Evolutionary conservation across 2,113 vertebrate genomes (phyloP), one percentile per base, ranked within the genome.

Genomic region (Lamprologus sp.): DNA sequence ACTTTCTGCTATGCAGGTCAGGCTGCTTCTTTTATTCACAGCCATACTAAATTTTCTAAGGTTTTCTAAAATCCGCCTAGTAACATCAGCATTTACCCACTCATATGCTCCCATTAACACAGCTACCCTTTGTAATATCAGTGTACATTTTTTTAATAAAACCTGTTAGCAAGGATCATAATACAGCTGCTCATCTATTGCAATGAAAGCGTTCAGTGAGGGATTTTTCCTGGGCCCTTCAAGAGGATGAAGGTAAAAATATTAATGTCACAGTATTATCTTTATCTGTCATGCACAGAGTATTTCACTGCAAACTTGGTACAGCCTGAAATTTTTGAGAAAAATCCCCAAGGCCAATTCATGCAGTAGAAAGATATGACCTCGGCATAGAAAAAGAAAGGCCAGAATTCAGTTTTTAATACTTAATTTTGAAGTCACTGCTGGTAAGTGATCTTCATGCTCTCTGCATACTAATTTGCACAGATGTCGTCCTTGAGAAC

Each of bases 381-480:
- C 45, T 37, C 11, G 2, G 42, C 55, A 73, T 14, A 15, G 51
- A 77, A 21, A 45, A 88, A 56, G 58, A 87, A 87, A 89, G 86
- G 58, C 85, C 65, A 79, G 53, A 88, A 90, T 89, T 90, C 80
- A 37, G 75, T 88, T 90, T 93, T 90, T 86, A 87, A 90, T 83
- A 81, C 90, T 91, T 90, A 83, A 92, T 92, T 92, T 65, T 90
- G 55, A 87, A 94, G 86, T 89, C 91, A 70, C 80, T 92, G 93
- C 91, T 91, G 85, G 93, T 93, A 92, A 95, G 90, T 84, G 88
- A 94, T 90, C 87, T 93, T 87, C 54, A 55, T 65, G 7, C 88
- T 83, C 70, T 83, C 90, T 90, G 94, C 93, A 95, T 96, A 90
- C 91, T 92, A 95, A 95, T 95, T 94, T 91, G 88, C 84, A 84